These are phyloP conservation scores for Alligator mississippiensis DNA, from an alignment of 2,113 vertebrate genomes.

Conservation along the genomic window DNA sequence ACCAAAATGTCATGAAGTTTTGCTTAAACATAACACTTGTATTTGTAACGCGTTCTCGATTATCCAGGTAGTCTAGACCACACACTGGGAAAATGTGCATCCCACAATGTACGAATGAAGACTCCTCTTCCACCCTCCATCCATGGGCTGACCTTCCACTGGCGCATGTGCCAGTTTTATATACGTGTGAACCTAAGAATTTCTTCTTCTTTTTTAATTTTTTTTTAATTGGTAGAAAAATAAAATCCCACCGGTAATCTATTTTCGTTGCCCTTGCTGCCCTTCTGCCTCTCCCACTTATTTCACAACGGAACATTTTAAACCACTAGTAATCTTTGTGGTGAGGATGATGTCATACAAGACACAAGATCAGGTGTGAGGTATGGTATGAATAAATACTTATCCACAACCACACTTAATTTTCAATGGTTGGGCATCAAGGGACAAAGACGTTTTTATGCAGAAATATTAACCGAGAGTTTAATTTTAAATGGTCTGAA, in stretches of 20 bases:
- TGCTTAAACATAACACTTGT: slow-evolving; percentile 71
- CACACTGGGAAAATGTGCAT: slow-evolving; percentile 62
- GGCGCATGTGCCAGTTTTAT: slow-evolving; percentile 62
- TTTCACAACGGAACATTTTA: slow-evolving; percentile 68
- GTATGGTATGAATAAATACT: slow-evolving; percentile 77
- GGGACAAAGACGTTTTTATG: slow-evolving; percentile 78
- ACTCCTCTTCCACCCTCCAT: slow-evolving; percentile 50
- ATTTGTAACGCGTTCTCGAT: slow-evolving; percentile 67
- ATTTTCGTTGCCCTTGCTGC: slow-evolving; percentile 54
- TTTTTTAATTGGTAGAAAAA: slow-evolving; percentile 63
- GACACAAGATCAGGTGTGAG: slow-evolving; percentile 78
- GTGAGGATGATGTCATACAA: slow-evolving; percentile 69
- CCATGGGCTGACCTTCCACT: slow-evolving; percentile 4
- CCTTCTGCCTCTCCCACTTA: slow-evolving; percentile 47
- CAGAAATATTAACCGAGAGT: slow-evolving; percentile 69
- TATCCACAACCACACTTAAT: slow-evolving; percentile 71
- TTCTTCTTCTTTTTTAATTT: neutral
- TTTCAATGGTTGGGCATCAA: slow-evolving; percentile 66
- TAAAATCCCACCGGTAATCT: slow-evolving; percentile 65
- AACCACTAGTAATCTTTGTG: slow-evolving; percentile 65
- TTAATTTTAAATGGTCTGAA: slow-evolving; percentile 68
- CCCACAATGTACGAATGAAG: slow-evolving; percentile 69
- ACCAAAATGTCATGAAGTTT: slow-evolving; percentile 71
- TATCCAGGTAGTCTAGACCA: slow-evolving; percentile 61
- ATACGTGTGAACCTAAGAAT: slow-evolving; percentile 49